phyloP scores from a whole-genome alignment of 2,888 invertebrate species.

The Dastarcus helophoroides region DNA sequence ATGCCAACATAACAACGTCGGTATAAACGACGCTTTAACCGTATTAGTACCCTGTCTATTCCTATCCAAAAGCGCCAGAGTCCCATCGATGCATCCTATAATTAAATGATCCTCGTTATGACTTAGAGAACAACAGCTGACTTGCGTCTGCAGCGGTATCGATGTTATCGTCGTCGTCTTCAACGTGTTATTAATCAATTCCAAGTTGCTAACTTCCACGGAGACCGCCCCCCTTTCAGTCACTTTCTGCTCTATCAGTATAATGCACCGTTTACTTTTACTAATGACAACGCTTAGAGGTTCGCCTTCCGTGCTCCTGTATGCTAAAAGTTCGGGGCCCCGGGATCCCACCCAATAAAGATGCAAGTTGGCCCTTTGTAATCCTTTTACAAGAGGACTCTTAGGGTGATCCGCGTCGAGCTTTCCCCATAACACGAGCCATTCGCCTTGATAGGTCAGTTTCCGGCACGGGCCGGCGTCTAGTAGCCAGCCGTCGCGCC shows the following conservation, averaged over 20 bases:
- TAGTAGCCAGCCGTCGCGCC: conserved; percentile 41
- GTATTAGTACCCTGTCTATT: conserved; percentile 62
- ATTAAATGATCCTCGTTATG: conserved; percentile 61
- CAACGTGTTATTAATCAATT: conserved; percentile 47
- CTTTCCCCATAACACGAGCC: conserved; percentile 76
- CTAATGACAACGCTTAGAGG: conserved; percentile 74
- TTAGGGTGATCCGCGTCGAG: conserved; percentile 76
- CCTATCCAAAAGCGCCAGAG: conserved; percentile 68
- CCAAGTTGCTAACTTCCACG: conserved; percentile 56
- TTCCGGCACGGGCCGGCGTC: conserved; percentile 35
- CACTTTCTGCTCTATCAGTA: conserved; percentile 71
- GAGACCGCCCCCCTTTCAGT: conserved; percentile 58
- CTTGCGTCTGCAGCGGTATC: conserved; percentile 58
- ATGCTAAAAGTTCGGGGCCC: conserved; percentile 64
- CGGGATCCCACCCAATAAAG: conserved; percentile 46
- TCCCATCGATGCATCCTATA: conserved; percentile 75
- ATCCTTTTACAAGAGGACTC: conserved; percentile 69
- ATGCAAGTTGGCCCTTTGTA: conserved; percentile 81
- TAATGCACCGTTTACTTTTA: conserved; percentile 54
- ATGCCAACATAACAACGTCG: conserved; percentile 61
- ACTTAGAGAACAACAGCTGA: conserved; percentile 55
- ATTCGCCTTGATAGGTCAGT: conserved; percentile 31
- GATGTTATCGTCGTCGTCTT: conserved; percentile 55
- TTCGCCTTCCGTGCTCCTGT: conserved; percentile 79
- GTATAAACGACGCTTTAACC: conserved; percentile 71